A percentile compares a stretch with the other conserved stretches of the same genome.
These are phyloP conservation scores for Molothrus aeneus DNA, from an alignment of 2,797 vertebrate species.

Conservation along the genomic window DNA sequence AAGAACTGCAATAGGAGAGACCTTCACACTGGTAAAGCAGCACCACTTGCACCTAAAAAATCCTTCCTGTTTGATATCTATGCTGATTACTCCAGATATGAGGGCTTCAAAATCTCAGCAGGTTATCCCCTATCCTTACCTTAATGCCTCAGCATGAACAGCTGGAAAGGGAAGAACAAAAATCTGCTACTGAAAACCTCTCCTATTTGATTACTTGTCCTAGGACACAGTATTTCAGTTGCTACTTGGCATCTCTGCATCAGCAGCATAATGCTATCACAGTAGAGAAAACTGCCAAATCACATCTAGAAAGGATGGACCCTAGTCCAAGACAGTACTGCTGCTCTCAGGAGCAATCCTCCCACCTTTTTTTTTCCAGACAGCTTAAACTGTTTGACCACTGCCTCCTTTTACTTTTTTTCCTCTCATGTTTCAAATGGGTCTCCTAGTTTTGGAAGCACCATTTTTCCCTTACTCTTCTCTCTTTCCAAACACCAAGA, in stretches of 20 bases:
- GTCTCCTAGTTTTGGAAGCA: not conserved
- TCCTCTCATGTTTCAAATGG: not conserved
- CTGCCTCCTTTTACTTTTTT: not conserved
- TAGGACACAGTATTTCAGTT: not conserved
- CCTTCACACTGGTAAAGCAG: not conserved
- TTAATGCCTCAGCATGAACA: not conserved
- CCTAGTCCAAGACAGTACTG: not conserved
- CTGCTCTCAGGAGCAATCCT: not conserved
- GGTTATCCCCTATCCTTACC: not conserved
- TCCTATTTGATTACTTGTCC: not conserved
- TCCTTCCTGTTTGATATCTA: not conserved
- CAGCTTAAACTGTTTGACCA: not conserved
- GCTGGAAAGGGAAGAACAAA: not conserved
- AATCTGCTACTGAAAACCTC: not conserved
- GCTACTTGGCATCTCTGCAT: not conserved
- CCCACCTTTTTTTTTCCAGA: not conserved
- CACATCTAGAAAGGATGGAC: not conserved
- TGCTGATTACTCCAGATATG: not conserved
- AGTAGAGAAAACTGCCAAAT: not conserved
- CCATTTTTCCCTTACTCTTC: not conserved
- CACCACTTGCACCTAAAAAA: not conserved
- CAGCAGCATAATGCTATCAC: not conserved
- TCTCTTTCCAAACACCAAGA: not conserved
- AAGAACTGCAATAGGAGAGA: not conserved
- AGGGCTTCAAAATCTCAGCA: not conserved